Conservation (phyloP, 2,888 invertebrate genomes). For the Carabus problematicus region DNA sequence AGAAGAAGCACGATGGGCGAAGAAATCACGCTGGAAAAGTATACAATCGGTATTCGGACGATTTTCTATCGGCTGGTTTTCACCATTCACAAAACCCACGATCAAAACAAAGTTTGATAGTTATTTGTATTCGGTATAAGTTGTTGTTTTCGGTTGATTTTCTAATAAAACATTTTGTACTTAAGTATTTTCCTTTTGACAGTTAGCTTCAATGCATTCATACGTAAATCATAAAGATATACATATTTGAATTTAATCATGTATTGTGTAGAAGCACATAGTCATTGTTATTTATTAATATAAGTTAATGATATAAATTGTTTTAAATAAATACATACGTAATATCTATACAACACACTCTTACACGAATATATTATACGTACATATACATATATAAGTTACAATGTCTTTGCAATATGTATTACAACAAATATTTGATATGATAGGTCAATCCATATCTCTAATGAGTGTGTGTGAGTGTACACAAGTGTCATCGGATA, state of each 20-base stretch:
- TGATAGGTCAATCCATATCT: background rate
- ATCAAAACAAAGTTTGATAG: conserved; percentile 79
- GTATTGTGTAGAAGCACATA: conserved; percentile 32
- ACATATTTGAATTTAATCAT: conserved; percentile 22
- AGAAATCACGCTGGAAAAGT: conserved; percentile 92
- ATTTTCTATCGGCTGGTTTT: conserved; percentile 94
- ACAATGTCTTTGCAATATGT: background rate
- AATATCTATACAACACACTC: conserved; percentile 2
- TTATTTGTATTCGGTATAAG: conserved; percentile 85
- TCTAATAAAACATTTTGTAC: conserved; percentile 44
- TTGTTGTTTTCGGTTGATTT: conserved; percentile 44
- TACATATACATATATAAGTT: too few relatives aligned
- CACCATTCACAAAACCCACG: conserved; percentile 85
- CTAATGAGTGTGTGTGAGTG: background rate
- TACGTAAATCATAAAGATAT: background rate
- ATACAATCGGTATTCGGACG: conserved; percentile 97
- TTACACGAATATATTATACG: background rate
- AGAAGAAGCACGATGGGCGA: conserved; percentile 92
- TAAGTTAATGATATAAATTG: conserved; percentile 19
- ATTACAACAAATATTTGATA: background rate
- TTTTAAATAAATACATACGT: conserved; percentile 18
- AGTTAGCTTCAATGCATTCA: conserved; percentile 11
- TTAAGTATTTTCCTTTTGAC: conserved; percentile 38
- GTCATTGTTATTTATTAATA: conserved; percentile 35
- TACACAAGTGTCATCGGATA: background rate